A percentile compares a stretch with the other conserved stretches of the same genome.
phyloP scores from a whole-genome alignment of 1,140 invertebrate species.

The Solenopsis invicta region DNA sequence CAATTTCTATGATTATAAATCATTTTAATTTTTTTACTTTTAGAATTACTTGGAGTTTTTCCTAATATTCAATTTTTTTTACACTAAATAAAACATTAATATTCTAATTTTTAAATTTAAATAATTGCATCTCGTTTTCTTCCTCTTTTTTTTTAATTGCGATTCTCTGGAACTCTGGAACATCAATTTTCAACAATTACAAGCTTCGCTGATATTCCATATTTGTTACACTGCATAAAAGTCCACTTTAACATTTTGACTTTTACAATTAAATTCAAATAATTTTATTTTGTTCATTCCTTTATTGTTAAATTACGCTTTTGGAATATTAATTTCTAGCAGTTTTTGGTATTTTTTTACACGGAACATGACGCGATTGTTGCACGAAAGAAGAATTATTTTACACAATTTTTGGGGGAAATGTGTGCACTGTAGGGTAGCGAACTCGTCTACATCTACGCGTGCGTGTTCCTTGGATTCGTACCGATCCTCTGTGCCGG shows the following conservation, averaged over 20 bases:
- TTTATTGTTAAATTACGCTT: background rate
- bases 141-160: background rate
- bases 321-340: background rate
- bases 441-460: constrained; percentile 98
- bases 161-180: background rate
- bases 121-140: background rate
- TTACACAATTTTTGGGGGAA: background rate
- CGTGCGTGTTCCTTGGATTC: constrained; percentile 95
- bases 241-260: background rate
- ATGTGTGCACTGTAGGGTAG: constrained; percentile 91
- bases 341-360: no score
- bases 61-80: background rate
- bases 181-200: background rate
- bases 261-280: background rate
- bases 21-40: background rate
- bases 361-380: no score
- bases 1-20: background rate
- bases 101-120: background rate
- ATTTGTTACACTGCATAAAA: background rate
- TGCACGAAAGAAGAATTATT: background rate
- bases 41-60: background rate
- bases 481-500: constrained; percentile 97
- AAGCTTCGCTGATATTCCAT: background rate
- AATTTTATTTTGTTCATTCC: background rate
- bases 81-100: background rate